Evolutionary conservation across 2,113 vertebrate genomes (phyloP).

Genomic region (Nesospiza acunhae): DNA sequence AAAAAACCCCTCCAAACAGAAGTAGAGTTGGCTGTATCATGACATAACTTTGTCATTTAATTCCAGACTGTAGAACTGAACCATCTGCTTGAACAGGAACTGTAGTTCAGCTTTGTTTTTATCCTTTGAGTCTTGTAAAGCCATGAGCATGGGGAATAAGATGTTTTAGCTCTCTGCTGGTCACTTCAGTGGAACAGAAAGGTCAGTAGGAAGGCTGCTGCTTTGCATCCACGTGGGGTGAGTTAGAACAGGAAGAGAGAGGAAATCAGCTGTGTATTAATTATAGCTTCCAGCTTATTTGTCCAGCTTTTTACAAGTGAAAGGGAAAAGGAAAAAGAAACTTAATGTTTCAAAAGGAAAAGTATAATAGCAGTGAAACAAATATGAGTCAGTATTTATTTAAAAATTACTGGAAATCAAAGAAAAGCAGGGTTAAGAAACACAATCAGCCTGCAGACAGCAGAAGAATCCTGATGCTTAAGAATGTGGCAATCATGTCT

Average conservation of each 20-base stretch:
- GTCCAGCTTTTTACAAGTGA: neutral
- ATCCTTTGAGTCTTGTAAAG: neutral
- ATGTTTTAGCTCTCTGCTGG: neutral
- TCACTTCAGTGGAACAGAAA: neutral
- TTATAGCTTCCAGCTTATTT: conserved; percentile 52
- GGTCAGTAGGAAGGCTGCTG: neutral
- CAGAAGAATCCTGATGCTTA: neutral
- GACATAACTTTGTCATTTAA: neutral
- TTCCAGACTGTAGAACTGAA: neutral
- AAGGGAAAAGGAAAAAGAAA: neutral
- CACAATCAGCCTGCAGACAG: conserved; percentile 6
- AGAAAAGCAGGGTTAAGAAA: conserved; percentile 45
- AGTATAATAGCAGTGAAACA: conserved; percentile 1
- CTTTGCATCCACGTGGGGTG: neutral
- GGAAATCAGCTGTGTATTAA: neutral
- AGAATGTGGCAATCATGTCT: neutral
- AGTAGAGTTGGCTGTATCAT: neutral
- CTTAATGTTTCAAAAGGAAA: conserved; percentile 14
- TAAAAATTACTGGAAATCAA: conserved; percentile 58
- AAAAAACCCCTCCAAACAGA: neutral
- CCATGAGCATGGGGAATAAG: neutral
- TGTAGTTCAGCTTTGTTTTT: neutral
- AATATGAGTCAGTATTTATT: conserved; percentile 63
- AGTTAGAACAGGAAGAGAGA: neutral
- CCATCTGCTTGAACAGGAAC: neutral